Conservation (phyloP, 2,888 invertebrate species). For the Tinea pellionella region DNA sequence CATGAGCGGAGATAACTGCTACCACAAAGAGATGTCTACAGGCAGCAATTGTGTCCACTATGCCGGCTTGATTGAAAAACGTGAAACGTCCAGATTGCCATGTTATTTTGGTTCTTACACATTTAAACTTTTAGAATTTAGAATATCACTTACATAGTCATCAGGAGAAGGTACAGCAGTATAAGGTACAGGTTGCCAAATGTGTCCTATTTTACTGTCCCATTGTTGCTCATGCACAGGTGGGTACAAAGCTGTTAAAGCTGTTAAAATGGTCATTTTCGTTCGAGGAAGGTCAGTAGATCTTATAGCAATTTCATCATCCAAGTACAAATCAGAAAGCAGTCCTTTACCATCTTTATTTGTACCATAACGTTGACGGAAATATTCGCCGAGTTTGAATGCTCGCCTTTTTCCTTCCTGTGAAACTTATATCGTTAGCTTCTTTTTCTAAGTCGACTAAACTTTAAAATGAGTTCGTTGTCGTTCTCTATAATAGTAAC, state of each 20-base stretch:
- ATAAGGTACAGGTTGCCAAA: conserved; percentile 59
- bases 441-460: no score
- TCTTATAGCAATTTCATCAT: conserved; percentile 39
- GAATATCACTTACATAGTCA: conserved; percentile 46
- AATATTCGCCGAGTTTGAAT: conserved; percentile 47
- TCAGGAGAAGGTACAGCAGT: conserved; percentile 40
- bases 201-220: conserved; percentile 45
- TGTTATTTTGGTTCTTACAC: no score
- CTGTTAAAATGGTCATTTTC: conserved; percentile 51
- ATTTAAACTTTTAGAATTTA: no score
- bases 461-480: no score
- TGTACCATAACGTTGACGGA: conserved; percentile 40
- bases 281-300: conserved; percentile 58
- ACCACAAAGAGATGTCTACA: no score
- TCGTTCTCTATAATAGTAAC: no score
- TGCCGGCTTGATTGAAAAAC: no score
- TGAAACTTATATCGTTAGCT: neutral
- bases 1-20: no score
- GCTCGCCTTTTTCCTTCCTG: conserved; percentile 46
- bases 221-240: conserved; percentile 51
- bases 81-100: no score
- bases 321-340: conserved; percentile 40
- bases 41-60: no score
- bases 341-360: conserved; percentile 26
- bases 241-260: conserved; percentile 51